Evolutionary conservation across 2,888 invertebrate genomes (phyloP), one percentile per base, ranked within the genome.

Genomic region (Machimus atricapillus): DNA sequence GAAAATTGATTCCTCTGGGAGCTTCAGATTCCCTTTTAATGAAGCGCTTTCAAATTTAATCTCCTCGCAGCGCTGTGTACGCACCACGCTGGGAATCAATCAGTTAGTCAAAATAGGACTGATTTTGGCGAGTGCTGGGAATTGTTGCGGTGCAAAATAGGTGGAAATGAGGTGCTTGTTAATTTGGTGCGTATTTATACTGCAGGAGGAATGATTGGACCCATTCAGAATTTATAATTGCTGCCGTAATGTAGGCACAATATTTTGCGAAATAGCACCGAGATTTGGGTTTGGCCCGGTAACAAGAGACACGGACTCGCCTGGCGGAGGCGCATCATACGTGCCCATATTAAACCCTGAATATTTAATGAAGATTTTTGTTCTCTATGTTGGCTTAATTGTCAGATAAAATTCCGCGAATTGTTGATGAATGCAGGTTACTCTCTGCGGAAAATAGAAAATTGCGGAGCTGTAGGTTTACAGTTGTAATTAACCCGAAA

Each of bases 41-140:
- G 82, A 82, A 82, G 66, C 82, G 58, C 66, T 82, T 82, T 82
- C 82, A 82, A 66, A 82, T 82, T 82, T 82, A 82, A 82, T 82
- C 66, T 82, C 79, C 34, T 82, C 34, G 37, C 82, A 34, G 19
- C 16, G 37, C 58, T 82, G 23, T 34, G 82, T 82, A 79, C 52
- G 78, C 34, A 31, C 52, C 81, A 9, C 31, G 37, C 37, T 58
- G 82, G 82, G 37, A 82, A 58, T 82, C 82, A 82, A 82, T 82
- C 82, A 66, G 82, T 82, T 82, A 79, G 82, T 14, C 82, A 66
- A 82, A 82, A 31, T 66, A 81, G 58, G 58, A 82, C 82, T 82
- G 82, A 82, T 82, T 82, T 82, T 23, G 58, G 37, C 6, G 34
- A 76, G 82, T 23, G 23, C 6, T 27, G 66, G 34, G 82, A 66